Conservation (phyloP, 2,888 invertebrate species). For the Eupithecia tripunctaria region DNA sequence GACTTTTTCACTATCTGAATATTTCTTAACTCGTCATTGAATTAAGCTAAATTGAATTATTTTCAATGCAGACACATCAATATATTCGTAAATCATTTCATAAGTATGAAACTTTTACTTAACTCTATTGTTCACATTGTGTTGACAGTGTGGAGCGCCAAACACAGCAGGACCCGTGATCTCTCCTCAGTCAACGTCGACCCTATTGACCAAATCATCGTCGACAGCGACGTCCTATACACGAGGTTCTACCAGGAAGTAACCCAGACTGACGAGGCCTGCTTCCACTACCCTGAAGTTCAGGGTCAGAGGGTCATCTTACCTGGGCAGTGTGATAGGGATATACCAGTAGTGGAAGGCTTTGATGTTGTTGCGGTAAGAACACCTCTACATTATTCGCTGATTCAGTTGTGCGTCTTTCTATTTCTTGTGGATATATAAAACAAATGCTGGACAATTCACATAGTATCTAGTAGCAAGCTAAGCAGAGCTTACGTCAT, state of each 20-base stretch:
- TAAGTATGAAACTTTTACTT: too few species aligned
- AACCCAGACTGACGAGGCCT: constrained; percentile 60
- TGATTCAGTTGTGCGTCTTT: background rate
- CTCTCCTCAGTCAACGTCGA: constrained; percentile 52
- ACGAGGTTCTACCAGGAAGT: constrained; percentile 59
- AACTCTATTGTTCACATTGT: constrained; percentile 18
- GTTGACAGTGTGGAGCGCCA: constrained; percentile 73
- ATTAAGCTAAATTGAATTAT: too few species aligned
- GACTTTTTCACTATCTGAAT: too few species aligned
- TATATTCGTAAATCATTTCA: too few species aligned
- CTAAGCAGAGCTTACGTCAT: too few species aligned
- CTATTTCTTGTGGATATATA: background rate
- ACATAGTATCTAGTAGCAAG: too few species aligned
- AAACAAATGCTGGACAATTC: too few species aligned
- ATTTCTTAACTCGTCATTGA: too few species aligned
- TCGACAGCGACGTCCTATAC: constrained; percentile 55
- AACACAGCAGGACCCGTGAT: constrained; percentile 63
- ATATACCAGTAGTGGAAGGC: constrained; percentile 59
- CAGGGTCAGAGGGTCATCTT: constrained; percentile 60
- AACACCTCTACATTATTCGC: background rate
- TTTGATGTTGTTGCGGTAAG: constrained; percentile 63
- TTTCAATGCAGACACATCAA: too few species aligned
- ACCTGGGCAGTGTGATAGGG: constrained; percentile 69
- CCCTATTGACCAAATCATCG: constrained; percentile 55
- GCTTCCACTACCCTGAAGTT: constrained; percentile 71